Conservation (phyloP, 53 echinoderm and acorn worm genomes). For the Echinometra lucunter region DNA sequence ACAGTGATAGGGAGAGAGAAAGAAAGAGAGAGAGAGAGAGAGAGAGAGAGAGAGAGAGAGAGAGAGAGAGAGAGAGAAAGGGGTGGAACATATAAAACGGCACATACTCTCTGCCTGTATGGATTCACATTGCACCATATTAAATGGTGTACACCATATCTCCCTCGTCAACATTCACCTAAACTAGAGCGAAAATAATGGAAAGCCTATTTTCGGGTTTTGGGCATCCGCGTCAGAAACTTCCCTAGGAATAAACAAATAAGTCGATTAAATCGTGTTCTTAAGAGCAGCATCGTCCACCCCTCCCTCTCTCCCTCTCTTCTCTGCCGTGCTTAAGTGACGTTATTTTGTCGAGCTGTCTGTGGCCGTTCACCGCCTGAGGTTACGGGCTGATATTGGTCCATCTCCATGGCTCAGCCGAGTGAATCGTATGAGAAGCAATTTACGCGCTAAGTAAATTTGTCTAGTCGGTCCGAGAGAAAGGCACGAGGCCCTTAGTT, state of each 20-base stretch:
- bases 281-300: neutral
- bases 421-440: slow-evolving; percentile 31
- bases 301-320: neutral
- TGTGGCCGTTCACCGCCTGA: neutral
- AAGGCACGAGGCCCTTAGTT: slow-evolving; percentile 25
- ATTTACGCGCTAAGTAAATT: slow-evolving; percentile 53
- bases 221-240: neutral
- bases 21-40: too few relatives aligned
- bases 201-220: neutral
- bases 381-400: slow-evolving; percentile 19
- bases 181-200: neutral
- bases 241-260: neutral
- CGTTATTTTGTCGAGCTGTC: slow-evolving; percentile 3
- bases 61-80: too few relatives aligned
- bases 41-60: too few relatives aligned
- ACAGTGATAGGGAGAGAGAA: too few relatives aligned
- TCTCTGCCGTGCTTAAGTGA: neutral
- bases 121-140: neutral
- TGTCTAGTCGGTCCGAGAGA: slow-evolving; percentile 12
- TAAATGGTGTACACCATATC: neutral
- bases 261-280: neutral
- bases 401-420: slow-evolving; percentile 35
- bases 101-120: neutral
- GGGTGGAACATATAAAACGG: too few relatives aligned
- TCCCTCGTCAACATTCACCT: neutral